A percentile compares a stretch with the other conserved stretches of the same genome.
Evolutionary conservation across 2,113 vertebrate genomes (phyloP).

Genomic region (Loxodonta africana): DNA sequence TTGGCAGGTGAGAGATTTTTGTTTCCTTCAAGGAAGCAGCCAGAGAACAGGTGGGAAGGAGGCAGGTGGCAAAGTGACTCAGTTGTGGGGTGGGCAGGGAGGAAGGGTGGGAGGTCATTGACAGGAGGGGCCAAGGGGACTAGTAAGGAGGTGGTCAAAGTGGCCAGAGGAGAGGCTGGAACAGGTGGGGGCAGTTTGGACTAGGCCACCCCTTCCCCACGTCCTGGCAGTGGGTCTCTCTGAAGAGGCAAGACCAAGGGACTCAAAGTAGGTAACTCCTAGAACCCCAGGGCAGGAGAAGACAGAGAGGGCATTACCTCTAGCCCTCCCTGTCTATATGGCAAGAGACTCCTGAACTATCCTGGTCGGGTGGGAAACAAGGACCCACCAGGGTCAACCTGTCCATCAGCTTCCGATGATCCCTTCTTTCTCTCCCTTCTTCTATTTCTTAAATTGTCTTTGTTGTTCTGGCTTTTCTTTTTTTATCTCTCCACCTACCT

Average conservation of each 20-base stretch:
- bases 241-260: neutral
- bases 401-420: rapidly evolving
- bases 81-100: neutral
- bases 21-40: constrained; percentile 45
- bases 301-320: neutral
- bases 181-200: neutral
- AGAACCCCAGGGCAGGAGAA: neutral
- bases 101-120: neutral
- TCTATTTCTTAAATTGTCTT: neutral
- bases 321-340: neutral
- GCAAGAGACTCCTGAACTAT: neutral
- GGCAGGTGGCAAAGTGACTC: constrained; percentile 35
- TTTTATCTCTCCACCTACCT: neutral
- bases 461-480: neutral
- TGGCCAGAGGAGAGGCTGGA: neutral
- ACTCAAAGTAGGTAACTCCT: neutral
- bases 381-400: neutral
- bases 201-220: neutral
- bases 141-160: neutral
- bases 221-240: neutral
- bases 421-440: neutral
- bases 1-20: constrained; percentile 5
- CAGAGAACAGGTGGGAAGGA: constrained; percentile 57
- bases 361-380: neutral
- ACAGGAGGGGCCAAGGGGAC: neutral